A percentile compares a stretch with the other conserved stretches of the same genome.
Conservation (phyloP, 1,140 invertebrate species). For the Drosophila lowei region DNA sequence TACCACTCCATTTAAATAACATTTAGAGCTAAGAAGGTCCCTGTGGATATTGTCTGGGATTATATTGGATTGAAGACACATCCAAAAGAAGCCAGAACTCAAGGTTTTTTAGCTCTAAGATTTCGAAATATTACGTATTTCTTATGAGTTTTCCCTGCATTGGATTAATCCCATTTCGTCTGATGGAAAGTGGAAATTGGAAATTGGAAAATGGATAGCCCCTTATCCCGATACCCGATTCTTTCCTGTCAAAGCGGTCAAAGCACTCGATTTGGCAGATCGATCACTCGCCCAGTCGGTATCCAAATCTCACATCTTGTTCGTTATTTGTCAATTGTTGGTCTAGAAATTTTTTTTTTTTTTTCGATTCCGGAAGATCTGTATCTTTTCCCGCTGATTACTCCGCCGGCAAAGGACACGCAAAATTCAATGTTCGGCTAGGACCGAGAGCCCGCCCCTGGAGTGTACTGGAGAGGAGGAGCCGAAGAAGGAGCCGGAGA, state of each 20-base stretch:
- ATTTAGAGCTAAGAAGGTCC: no score
- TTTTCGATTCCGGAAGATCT: conserved; percentile 61
- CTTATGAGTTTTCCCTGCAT: no score
- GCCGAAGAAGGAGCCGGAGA: background rate
- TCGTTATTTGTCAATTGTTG: conserved; percentile 70
- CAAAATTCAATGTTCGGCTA: conserved; percentile 75
- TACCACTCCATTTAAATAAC: no score
- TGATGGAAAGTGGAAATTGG: no score
- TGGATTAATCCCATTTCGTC: no score
- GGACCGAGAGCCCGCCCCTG: conserved; percentile 44
- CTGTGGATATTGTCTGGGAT: no score
- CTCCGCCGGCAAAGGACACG: conserved; percentile 60
- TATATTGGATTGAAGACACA: no score
- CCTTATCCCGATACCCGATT: background rate
- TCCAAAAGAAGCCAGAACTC: no score
- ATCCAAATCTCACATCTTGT: conserved; percentile 64
- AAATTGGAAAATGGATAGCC: background rate
- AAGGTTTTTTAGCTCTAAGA: no score
- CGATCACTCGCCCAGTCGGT: conserved; percentile 35
- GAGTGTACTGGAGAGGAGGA: conserved; percentile 60
- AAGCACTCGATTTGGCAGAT: background rate
- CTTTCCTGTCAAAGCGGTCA: conserved; percentile 8
- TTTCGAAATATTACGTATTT: no score
- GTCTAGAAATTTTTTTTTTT: conserved; percentile 65
- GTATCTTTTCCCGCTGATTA: conserved; percentile 31